These are phyloP conservation scores for Orientallactaga sibirica DNA, from an alignment of 2,797 vertebrate genomes.

Conservation along the genomic window DNA sequence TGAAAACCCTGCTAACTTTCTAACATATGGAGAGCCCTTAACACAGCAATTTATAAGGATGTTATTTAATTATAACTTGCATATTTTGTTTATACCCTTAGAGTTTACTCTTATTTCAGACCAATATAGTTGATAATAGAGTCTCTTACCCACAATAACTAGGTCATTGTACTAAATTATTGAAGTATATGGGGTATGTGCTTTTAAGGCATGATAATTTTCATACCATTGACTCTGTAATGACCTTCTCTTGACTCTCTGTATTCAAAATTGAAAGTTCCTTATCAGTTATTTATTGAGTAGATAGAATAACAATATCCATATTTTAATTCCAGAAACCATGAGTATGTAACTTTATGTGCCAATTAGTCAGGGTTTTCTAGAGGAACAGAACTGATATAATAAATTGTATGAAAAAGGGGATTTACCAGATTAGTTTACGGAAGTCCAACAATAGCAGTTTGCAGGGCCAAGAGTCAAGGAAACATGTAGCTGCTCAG, in stretches of 20 bases:
- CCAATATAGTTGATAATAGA: background rate
- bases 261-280: background rate
- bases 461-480: too few relatives aligned
- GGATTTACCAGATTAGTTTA: too few relatives aligned
- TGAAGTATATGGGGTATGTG: background rate
- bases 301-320: background rate
- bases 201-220: background rate
- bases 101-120: background rate
- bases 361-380: background rate
- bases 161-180: background rate
- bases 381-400: too few relatives aligned
- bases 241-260: background rate
- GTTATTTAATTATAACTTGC: background rate
- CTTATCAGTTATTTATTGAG: background rate
- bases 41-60: background rate
- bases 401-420: too few relatives aligned
- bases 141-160: accelerated
- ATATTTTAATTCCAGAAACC: background rate
- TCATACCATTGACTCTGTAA: background rate
- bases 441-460: too few relatives aligned
- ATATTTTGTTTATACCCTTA: background rate
- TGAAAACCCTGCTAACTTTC: background rate
- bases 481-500: too few relatives aligned
- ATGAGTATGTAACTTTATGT: background rate
- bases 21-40: background rate